Percentiles rank a stretch among this genome's conserved stretches.
Conservation (phyloP, 2,888 invertebrate genomes). For the Invenusta paracnida region DNA sequence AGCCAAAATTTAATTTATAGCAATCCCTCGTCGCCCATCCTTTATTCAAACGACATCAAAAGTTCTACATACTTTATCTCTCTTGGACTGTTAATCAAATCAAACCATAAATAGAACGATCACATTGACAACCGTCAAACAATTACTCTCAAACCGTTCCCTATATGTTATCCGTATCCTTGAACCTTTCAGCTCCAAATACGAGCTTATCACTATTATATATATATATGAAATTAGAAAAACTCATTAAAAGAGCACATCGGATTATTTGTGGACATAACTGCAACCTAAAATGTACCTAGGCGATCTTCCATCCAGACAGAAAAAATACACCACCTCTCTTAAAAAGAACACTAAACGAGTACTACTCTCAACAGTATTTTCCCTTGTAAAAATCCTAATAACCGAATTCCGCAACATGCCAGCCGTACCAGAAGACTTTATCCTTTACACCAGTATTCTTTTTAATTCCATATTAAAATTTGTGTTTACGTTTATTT, state of each 20-base stretch:
- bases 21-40: neutral
- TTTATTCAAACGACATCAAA: conserved; percentile 6
- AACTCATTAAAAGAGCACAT: neutral
- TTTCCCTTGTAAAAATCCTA: neutral
- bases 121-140: neutral
- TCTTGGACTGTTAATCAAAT: neutral
- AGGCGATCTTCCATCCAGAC: neutral
- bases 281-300: neutral
- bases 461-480: neutral
- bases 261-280: conserved; percentile 1
- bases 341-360: neutral
- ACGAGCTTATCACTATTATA: neutral
- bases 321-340: neutral
- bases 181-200: neutral
- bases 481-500: too few species aligned
- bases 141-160: neutral
- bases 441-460: neutral
- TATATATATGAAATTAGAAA: too few species aligned
- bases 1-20: neutral
- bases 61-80: conserved; percentile 11
- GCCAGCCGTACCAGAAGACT: neutral
- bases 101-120: neutral
- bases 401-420: too few species aligned
- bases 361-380: neutral
- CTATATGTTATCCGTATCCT: neutral